Evolutionary conservation across 2,113 vertebrate genomes (phyloP).

Genomic region (Nematolebias whitei): DNA sequence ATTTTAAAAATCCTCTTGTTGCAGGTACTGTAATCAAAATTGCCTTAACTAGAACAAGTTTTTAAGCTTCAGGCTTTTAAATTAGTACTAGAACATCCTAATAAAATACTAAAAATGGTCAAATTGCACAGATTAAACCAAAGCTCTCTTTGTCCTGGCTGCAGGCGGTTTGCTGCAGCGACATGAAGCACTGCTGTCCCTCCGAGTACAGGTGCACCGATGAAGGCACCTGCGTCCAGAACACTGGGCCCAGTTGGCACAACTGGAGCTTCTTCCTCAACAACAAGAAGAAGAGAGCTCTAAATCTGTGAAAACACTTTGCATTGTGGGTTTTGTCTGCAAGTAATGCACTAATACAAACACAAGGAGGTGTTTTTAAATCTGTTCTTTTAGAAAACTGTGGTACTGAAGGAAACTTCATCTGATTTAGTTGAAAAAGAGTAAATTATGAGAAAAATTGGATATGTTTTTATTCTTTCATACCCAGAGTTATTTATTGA

Average conservation of each 20-base stretch:
- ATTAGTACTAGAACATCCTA: too few species aligned
- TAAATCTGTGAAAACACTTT: conserved; percentile 32
- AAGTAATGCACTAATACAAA: conserved; percentile 12
- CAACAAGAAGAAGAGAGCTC: conserved; percentile 58
- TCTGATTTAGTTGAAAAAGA: too few species aligned
- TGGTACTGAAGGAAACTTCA: neutral
- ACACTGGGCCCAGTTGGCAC: conserved; percentile 36
- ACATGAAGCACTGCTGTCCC: conserved; percentile 77
- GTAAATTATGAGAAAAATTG: too few species aligned
- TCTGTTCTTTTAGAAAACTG: neutral
- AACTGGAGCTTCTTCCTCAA: conserved; percentile 44
- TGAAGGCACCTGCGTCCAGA: conserved; percentile 22
- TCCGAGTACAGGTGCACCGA: conserved; percentile 36
- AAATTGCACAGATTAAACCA: neutral
- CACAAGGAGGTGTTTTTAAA: neutral
- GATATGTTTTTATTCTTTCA: neutral
- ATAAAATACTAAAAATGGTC: neutral
- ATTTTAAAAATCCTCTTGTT: too few species aligned
- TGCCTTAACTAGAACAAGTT: neutral
- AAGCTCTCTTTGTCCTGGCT: conserved; percentile 10
- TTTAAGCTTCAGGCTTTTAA: neutral
- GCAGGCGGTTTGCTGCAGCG: conserved; percentile 78
- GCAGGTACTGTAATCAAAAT: neutral
- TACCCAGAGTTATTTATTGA: conserved; percentile 5
- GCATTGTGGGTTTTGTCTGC: neutral